Base-by-base conservation (phyloP, 2,113 vertebrate genomes). In the Onychorhynchus coronatus region DNA sequence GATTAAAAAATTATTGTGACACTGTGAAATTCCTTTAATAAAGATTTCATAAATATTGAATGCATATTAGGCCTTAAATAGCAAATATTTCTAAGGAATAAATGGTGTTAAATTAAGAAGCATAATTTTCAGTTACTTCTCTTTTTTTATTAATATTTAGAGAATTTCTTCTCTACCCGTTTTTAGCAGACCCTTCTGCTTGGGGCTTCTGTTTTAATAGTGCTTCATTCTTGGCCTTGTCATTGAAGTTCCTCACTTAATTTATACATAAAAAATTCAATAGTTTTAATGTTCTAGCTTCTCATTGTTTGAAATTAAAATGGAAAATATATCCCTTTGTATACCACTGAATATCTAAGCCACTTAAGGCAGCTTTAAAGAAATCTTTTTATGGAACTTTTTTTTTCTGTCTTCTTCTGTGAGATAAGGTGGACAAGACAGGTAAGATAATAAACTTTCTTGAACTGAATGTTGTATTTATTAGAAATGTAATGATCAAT, bases 21-120 rank as follows among this genome's bases (percentile, higher is more conserved):
- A n/a, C 46, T 67, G 16, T 73, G 59, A 88, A 79, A 83, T 25
- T 55, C 63, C 42, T 91, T 94, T 96, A 96, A 91, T 94, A 93
- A 95, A 75, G 92, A 56, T 42, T 84, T 89, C 37, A 85, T 96
- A 47, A 92, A 97, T 95, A 78, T 71, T 96, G 90, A 83, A 94
- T 86, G 65, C 15, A 9, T 59, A 76, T 94, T 94, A 92, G 50
- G 28, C 20, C 72, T 96, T 88, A 96, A 86, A 94, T 94, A 93
- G 87, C 96, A 96, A 97, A 96, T 91, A 95, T 95, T 97, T 96
- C 71, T 92, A 93, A 90, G 47, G 79, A 88, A 78, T 55, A 93
- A 95, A 91, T 88, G 67, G 33, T 33, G 28, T 74, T 94, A 93
- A 95, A 94, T 94, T 91, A 80, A 93, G 78, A 85, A 9, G 2